A percentile compares a stretch with the other conserved stretches of the same genome.
phyloP scores from a whole-genome alignment of 2,888 invertebrate species.

The Drosophila tanythrix region DNA sequence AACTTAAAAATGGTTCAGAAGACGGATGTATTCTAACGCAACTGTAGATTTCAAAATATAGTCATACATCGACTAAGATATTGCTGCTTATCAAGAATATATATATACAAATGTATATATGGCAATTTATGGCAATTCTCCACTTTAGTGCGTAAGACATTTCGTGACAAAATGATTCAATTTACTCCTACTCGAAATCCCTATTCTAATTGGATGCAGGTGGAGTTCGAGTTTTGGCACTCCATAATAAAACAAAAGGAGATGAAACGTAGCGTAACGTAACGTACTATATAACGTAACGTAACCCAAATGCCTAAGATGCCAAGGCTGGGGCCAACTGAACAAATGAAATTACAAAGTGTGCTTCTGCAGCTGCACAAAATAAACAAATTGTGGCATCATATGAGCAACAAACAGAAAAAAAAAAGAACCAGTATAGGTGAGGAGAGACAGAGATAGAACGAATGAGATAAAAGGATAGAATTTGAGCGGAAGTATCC shows the following conservation, averaged over 20 bases:
- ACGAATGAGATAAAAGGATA: neutral
- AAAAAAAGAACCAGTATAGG: neutral
- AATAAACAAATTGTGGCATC: constrained; percentile 57
- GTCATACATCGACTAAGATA: neutral
- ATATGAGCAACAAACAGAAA: constrained; percentile 20
- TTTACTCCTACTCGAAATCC: neutral
- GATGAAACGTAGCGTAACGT: neutral
- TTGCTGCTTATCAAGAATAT: neutral
- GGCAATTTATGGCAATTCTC: neutral
- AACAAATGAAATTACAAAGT: constrained; percentile 67
- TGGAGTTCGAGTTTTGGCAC: constrained; percentile 13
- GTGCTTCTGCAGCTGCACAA: constrained; percentile 44
- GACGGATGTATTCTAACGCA: neutral
- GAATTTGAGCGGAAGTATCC: constrained; percentile 1
- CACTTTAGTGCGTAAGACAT: neutral
- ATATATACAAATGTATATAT: neutral
- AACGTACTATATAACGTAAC: neutral
- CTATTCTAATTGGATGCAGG: neutral
- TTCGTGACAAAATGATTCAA: neutral
- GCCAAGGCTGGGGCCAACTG: constrained; percentile 45
- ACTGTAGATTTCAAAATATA: neutral
- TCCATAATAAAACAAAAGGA: constrained; percentile 29
- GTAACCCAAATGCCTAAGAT: constrained; percentile 38
- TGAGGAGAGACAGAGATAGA: neutral
- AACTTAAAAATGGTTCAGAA: neutral